phyloP scores from a whole-genome alignment of 2,797 vertebrate genomes.

The Chelon auratus region DNA sequence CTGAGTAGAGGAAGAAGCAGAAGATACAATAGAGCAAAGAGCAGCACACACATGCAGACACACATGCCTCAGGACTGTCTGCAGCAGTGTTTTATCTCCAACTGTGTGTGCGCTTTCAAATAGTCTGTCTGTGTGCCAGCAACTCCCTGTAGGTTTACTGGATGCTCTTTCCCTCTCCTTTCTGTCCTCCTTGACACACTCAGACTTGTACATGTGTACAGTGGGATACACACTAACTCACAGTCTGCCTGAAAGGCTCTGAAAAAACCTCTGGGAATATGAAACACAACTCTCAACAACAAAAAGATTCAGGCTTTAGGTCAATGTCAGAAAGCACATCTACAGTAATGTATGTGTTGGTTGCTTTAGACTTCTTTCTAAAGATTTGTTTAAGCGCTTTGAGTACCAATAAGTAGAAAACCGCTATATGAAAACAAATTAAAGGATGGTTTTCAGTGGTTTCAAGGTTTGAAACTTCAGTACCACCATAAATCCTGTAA shows the following conservation, averaged over 20 bases:
- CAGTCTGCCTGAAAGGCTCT: constrained; percentile 39
- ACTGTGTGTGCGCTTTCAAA: constrained; percentile 52
- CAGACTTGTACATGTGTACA: not conserved
- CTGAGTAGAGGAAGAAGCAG: constrained; percentile 21
- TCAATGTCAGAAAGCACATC: too few relatives aligned
- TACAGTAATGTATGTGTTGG: too few relatives aligned
- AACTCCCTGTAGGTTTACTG: constrained; percentile 55
- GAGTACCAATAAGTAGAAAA: too few relatives aligned
- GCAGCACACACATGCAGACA: constrained; percentile 19
- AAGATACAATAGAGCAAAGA: constrained; percentile 31
- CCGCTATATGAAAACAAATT: too few relatives aligned
- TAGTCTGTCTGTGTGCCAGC: constrained; percentile 52
- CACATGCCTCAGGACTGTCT: constrained; percentile 56
- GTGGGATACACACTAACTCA: constrained; percentile 13
- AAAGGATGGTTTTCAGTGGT: too few relatives aligned
- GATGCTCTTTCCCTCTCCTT: constrained; percentile 53
- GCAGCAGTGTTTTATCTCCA: constrained; percentile 39
- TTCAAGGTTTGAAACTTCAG: too few relatives aligned
- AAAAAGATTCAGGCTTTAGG: too few relatives aligned
- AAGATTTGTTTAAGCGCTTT: too few relatives aligned
- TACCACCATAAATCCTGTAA: too few relatives aligned
- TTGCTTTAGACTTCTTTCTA: too few relatives aligned
- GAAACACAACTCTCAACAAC: not conserved
- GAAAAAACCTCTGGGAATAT: constrained; percentile 27
- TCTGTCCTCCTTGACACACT: constrained; percentile 27